A percentile compares a stretch with the other conserved stretches of the same genome.
Evolutionary conservation across 2,888 invertebrate species (phyloP).

Genomic region (Argyresthia albistria): DNA sequence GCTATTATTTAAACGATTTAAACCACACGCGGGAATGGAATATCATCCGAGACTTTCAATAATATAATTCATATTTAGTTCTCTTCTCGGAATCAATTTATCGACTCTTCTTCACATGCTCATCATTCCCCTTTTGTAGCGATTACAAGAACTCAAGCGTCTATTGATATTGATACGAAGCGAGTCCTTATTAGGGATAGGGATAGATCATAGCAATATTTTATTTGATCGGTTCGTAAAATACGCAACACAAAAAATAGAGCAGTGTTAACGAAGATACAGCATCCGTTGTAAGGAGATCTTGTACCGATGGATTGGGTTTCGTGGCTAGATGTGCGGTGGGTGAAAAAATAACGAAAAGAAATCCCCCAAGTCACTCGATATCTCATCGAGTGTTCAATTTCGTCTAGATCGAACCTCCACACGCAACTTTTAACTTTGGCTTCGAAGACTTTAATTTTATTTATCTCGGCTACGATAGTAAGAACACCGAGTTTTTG

Average conservation of each 20-base stretch:
- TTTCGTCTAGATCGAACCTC: conserved; percentile 35
- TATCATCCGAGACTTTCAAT: no score
- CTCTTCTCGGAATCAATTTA: no score
- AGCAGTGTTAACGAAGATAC: conserved; percentile 16
- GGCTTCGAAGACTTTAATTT: background rate
- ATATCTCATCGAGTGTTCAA: conserved; percentile 45
- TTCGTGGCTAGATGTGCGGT: conserved; percentile 50
- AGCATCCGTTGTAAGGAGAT: conserved; percentile 51
- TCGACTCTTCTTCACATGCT: no score
- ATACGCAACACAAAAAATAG: background rate
- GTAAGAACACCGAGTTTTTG: no score
- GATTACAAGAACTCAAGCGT: no score
- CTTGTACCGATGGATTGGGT: conserved; percentile 33
- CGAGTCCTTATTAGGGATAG: background rate
- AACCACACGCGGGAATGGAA: no score
- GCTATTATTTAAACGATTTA: no score
- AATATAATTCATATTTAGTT: no score
- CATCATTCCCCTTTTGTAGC: no score
- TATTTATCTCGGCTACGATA: no score
- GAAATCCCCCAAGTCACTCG: conserved; percentile 32
- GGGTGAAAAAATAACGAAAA: conserved; percentile 34
- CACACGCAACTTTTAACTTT: background rate
- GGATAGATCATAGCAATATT: background rate
- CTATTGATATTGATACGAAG: no score
- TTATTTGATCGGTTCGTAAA: background rate